Percentiles rank a stretch among this genome's conserved stretches.
Evolutionary conservation across 2,888 invertebrate species (phyloP).

Genomic region (Zaprionus bogoriensis): DNA sequence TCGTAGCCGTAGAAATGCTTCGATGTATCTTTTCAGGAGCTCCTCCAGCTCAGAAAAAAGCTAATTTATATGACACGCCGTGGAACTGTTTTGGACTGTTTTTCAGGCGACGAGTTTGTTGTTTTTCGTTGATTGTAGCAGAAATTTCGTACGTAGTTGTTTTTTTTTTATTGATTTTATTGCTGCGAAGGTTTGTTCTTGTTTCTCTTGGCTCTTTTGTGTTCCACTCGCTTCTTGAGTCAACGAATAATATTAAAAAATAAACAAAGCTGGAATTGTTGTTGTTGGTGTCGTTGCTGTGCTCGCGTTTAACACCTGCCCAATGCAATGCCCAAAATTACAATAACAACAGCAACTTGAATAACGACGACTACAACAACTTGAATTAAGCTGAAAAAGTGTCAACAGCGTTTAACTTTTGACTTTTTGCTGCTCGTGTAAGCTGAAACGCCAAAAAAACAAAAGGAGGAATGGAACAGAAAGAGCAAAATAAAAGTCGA

Average conservation of each 20-base stretch:
- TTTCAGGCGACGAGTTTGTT: too few species aligned
- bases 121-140: constrained; percentile 20
- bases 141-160: constrained; percentile 14
- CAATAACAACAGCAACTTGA: constrained; percentile 14
- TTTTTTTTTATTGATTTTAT: constrained; percentile 4
- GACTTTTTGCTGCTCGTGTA: constrained; percentile 43
- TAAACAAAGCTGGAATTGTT: constrained; percentile 34
- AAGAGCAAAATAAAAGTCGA: background rate
- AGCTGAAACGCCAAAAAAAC: constrained; percentile 16
- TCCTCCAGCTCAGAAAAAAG: too few species aligned
- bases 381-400: constrained; percentile 60
- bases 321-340: constrained; percentile 44
- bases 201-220: background rate
- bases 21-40: too few species aligned
- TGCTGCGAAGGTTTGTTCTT: background rate
- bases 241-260: constrained; percentile 23
- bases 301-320: constrained; percentile 54
- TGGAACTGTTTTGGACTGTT: too few species aligned
- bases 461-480: constrained; percentile 11
- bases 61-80: too few species aligned
- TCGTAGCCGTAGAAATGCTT: too few species aligned
- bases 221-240: constrained; percentile 12
- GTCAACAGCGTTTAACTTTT: constrained; percentile 69
- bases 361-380: constrained; percentile 17
- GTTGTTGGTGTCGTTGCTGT: constrained; percentile 24